Percentiles rank a stretch among this genome's conserved stretches.
phyloP scores from a whole-genome alignment of 2,113 vertebrate genomes.

The Mesitornis unicolor region DNA sequence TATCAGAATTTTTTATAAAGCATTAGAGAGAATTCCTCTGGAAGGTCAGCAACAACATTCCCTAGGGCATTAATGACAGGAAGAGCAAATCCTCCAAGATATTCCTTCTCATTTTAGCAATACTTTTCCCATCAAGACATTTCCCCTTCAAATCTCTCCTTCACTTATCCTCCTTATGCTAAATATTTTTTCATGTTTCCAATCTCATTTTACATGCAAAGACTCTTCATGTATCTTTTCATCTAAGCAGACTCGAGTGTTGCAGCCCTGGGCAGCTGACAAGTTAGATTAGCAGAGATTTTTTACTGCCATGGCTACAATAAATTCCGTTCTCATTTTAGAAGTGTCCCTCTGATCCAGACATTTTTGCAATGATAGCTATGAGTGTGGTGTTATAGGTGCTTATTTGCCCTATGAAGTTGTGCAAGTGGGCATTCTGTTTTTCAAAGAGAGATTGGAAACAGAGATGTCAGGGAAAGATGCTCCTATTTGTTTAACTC shows the following conservation, averaged over 20 bases:
- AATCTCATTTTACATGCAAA: not conserved
- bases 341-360: not conserved
- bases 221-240: not conserved
- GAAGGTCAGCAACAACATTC: not conserved
- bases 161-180: not conserved
- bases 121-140: not conserved
- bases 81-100: not conserved
- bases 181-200: not conserved
- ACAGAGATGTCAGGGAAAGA: not conserved
- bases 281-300: slow-evolving; percentile 10
- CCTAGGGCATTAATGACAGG: not conserved
- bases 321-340: slow-evolving; percentile 16
- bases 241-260: not conserved
- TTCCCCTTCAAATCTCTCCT: not conserved
- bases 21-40: not conserved
- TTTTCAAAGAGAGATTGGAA: slow-evolving; percentile 6
- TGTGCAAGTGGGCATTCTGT: not conserved
- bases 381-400: not conserved
- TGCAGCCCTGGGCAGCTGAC: not conserved
- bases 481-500: not conserved
- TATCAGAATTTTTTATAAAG: not conserved
- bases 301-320: not conserved
- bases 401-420: not conserved
- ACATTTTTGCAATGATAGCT: not conserved
- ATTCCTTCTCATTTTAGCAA: not conserved